Percentiles rank a stretch among this genome's conserved stretches.
Evolutionary conservation across 1,140 invertebrate genomes (phyloP).

Genomic region (Nymphalis io): DNA sequence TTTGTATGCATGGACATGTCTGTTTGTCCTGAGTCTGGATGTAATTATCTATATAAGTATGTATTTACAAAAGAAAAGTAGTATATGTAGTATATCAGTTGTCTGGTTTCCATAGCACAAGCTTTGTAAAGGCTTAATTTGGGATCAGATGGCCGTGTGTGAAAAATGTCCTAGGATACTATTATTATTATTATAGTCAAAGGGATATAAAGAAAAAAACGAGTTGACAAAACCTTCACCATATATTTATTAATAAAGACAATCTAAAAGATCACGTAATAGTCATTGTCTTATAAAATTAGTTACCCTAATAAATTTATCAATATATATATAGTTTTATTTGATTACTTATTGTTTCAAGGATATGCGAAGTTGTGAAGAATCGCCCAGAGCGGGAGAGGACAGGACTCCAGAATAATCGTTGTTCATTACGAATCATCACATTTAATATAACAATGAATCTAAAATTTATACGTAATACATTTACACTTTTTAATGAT

Average conservation of each 20-base stretch:
- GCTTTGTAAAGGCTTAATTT: no score
- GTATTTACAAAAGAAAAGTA: no score
- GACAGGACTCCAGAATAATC: conserved; percentile 66
- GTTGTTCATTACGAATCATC: conserved; percentile 75
- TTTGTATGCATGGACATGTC: no score
- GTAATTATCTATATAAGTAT: no score
- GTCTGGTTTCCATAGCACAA: no score
- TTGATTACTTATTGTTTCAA: conserved; percentile 80
- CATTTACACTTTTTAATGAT: conserved; percentile 67
- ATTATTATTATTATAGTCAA: no score
- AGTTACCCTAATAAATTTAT: conserved; percentile 81
- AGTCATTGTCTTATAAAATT: conserved; percentile 81
- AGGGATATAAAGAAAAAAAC: conserved; percentile 62
- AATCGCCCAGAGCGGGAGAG: conserved; percentile 60
- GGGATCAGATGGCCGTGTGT: no score
- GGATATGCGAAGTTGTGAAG: conserved; percentile 79
- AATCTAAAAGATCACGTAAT: conserved; percentile 81
- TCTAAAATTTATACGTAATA: conserved; percentile 68
- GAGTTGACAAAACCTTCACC: conserved; percentile 79
- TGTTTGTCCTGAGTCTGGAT: no score
- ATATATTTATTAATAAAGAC: conserved; percentile 82
- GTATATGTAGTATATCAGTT: no score
- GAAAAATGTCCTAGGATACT: no score
- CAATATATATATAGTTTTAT: conserved; percentile 79
- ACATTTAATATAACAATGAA: conserved; percentile 78